These are phyloP conservation scores for Dolichotis patagonum DNA, from an alignment of 2,113 vertebrate genomes.

Conservation along the genomic window DNA sequence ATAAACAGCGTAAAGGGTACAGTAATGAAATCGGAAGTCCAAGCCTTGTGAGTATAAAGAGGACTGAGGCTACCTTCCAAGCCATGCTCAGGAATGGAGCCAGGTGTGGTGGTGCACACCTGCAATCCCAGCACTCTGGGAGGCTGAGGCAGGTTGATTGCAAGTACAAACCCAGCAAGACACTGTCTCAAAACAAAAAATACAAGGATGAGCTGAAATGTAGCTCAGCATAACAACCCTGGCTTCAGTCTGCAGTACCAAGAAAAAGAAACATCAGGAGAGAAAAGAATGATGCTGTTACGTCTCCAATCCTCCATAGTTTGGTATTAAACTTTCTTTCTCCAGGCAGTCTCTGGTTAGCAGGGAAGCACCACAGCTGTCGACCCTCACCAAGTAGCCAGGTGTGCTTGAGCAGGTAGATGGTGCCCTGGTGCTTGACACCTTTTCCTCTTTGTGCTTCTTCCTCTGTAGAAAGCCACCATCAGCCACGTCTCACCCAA, in stretches of 20 bases:
- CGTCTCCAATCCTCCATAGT: rapidly evolving
- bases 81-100: neutral
- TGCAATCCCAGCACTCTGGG: neutral
- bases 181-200: neutral
- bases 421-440: neutral
- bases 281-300: neutral
- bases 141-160: neutral
- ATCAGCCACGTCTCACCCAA: slow-evolving; percentile 96
- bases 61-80: neutral
- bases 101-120: neutral
- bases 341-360: neutral
- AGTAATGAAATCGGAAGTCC: too few relatives aligned
- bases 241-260: neutral
- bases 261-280: neutral
- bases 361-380: neutral
- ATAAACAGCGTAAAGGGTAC: neutral
- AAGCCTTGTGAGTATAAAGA: neutral
- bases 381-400: rapidly evolving
- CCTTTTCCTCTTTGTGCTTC: neutral
- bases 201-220: neutral
- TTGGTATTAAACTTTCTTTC: neutral
- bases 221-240: neutral
- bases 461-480: slow-evolving; percentile 91
- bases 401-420: neutral
- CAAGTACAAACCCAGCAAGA: neutral